These are phyloP conservation scores for Agrotis puta DNA, from an alignment of 2,888 invertebrate species.

Conservation along the genomic window DNA sequence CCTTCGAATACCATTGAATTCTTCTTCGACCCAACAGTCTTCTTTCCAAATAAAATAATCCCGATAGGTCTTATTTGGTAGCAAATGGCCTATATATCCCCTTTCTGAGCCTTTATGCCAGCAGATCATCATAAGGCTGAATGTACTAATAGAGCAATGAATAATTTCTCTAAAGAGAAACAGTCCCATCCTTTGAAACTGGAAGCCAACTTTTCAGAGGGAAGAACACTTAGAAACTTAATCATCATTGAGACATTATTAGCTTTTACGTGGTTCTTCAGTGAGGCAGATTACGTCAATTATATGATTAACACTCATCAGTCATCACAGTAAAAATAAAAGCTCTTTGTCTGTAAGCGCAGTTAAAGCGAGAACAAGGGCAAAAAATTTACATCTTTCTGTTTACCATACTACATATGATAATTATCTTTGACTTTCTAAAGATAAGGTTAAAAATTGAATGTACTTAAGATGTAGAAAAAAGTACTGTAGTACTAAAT, in stretches of 20 bases:
- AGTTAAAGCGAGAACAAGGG: conserved; percentile 39
- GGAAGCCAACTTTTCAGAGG: neutral
- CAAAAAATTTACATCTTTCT: conserved; percentile 38
- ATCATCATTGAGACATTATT: conserved; percentile 15
- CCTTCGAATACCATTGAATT: too few relatives aligned
- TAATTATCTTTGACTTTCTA: rapidly evolving
- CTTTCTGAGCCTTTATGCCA: too few relatives aligned
- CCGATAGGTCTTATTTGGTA: too few relatives aligned
- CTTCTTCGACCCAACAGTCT: neutral
- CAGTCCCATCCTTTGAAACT: neutral
- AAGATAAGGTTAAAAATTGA: neutral
- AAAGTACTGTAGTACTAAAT: neutral
- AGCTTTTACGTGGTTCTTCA: conserved; percentile 7
- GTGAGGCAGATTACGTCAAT: conserved; percentile 37
- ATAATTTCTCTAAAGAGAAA: too few relatives aligned
- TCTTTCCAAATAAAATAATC: neutral
- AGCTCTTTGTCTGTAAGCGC: conserved; percentile 48
- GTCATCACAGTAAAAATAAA: conserved; percentile 52
- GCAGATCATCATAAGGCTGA: too few relatives aligned
- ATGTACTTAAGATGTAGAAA: neutral
- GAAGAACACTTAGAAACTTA: neutral
- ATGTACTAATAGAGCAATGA: neutral
- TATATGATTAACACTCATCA: conserved; percentile 56
- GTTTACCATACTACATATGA: neutral
- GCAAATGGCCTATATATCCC: too few relatives aligned